Conservation (phyloP, 2,888 invertebrate species). For the Meandrusa payeni region DNA sequence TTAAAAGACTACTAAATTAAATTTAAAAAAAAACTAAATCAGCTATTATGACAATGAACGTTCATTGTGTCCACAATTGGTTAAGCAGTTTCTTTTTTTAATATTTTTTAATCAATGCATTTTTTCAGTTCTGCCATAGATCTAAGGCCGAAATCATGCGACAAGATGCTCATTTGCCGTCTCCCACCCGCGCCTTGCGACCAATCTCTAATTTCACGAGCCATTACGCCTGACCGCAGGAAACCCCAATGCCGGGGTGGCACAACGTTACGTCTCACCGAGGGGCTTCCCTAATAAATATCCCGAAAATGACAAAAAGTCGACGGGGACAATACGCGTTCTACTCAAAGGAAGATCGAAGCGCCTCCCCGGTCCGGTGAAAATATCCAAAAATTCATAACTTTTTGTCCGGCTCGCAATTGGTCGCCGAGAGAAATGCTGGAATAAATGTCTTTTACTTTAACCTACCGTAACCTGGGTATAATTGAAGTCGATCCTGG, state of each 20-base stretch:
- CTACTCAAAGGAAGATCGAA: conserved; percentile 43
- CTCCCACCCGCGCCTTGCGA: conserved; percentile 24
- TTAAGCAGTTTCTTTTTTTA: too few relatives aligned
- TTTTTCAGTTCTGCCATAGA: too few relatives aligned
- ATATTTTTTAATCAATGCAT: too few relatives aligned
- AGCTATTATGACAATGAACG: too few relatives aligned
- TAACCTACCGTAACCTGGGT: too few relatives aligned
- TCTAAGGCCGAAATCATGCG: too few relatives aligned
- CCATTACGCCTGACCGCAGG: conserved; percentile 34
- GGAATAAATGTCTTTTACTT: conserved; percentile 58
- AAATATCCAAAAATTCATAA: conserved; percentile 50
- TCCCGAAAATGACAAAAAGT: conserved; percentile 43
- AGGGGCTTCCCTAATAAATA: conserved; percentile 33
- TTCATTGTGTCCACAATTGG: too few relatives aligned
- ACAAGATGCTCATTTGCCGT: too few relatives aligned
- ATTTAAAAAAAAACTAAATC: too few relatives aligned
- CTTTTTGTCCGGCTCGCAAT: conserved; percentile 46
- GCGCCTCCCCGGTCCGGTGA: conserved; percentile 38
- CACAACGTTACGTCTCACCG: conserved; percentile 28
- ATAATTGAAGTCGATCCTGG: conserved; percentile 43
- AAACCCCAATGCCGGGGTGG: conserved; percentile 29
- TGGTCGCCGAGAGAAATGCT: conserved; percentile 45
- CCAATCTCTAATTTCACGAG: conserved; percentile 41
- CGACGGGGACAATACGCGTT: conserved; percentile 36
- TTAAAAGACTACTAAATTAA: too few relatives aligned